These are phyloP conservation scores for Drosophila pseudotakahashii DNA, from an alignment of 2,888 invertebrate species.

Conservation along the genomic window DNA sequence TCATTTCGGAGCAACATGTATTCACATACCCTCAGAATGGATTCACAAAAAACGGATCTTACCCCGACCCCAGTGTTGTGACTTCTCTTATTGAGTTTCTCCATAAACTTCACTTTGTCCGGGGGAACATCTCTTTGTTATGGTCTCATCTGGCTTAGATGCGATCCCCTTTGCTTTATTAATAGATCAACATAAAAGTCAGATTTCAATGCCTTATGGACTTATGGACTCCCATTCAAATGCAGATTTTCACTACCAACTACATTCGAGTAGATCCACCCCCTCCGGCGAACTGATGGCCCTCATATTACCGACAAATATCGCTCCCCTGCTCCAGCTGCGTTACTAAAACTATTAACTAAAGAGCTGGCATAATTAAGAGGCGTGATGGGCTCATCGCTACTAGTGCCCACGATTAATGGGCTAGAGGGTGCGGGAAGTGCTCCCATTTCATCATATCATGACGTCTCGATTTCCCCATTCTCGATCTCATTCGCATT, in stretches of 20 bases:
- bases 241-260: conserved; percentile 57
- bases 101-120: conserved; percentile 7
- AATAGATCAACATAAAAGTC: conserved; percentile 77
- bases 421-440: conserved; percentile 27
- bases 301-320: conserved; percentile 38
- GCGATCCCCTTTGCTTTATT: conserved; percentile 47
- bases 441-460: conserved; percentile 72
- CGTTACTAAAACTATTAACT: conserved; percentile 77
- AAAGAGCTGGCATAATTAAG: conserved; percentile 77
- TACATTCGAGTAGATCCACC: conserved; percentile 54
- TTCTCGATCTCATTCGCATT: conserved; percentile 31
- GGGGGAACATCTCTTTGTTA: conserved; percentile 33
- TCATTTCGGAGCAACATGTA: conserved; percentile 7
- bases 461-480: conserved; percentile 76
- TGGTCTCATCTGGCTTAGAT: conserved; percentile 37
- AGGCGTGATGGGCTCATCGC: conserved; percentile 66
- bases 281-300: conserved; percentile 16
- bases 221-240: conserved; percentile 60
- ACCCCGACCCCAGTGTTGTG: conserved; percentile 25
- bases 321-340: conserved; percentile 63
- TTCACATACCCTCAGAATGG: conserved; percentile 5
- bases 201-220: conserved; percentile 58
- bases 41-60: conserved; percentile 18
- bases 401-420: conserved; percentile 42
- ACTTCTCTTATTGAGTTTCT: conserved; percentile 16